Base-by-base conservation (phyloP, 2,888 invertebrate genomes). In the Myopa tessellatipennis region DNA sequence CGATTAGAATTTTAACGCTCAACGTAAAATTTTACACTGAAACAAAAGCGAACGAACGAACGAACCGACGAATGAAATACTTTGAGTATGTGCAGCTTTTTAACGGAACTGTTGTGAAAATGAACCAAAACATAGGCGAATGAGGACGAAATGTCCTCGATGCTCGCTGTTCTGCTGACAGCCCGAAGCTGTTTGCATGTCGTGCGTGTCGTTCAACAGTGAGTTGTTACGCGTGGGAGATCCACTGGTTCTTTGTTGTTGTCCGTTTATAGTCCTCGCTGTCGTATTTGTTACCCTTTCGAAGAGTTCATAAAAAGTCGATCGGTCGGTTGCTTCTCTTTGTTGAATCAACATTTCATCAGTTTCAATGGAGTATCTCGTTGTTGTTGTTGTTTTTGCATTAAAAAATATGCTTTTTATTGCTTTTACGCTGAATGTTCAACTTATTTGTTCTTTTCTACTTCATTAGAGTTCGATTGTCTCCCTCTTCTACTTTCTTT, bases 1-100 rank as follows among this genome's bases (percentile, higher is more conserved):
- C 79, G 78, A 78, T 79, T 80, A 79, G 78, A 77, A 78, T 79
- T 78, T 76, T 74, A 78, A 77, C 74, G 79, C 78, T 26, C 78
- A 74, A 74, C 79, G 80, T 34, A 12, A 38, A 36, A 36, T 78
- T 79, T 76, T 65, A 68, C 36, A 67, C 60, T 34, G 72, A n/a
- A n/a, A 55, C n/a, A 73, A 74, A 69, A 26, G 70, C 74, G 38
- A 45, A 74, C 26, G 18, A 26, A 68, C 60, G 73, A 74, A 77
- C 45, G 67, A 18, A 26, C 26, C 26, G 1, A 26, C 26, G 26
- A 26, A 26, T 26, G 26, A 26, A 26, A 26, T 26, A 26, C 26
- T 26, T 26, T 26, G 26, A 26, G 26, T 26, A 26, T 26, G 26
- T 26, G 26, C 2, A 26, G 26, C 26, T 26, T 26, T 26, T 26